These are phyloP conservation scores for Sebastiscus albofasciatus DNA, from an alignment of 2,797 vertebrate species.

Conservation along the genomic window DNA sequence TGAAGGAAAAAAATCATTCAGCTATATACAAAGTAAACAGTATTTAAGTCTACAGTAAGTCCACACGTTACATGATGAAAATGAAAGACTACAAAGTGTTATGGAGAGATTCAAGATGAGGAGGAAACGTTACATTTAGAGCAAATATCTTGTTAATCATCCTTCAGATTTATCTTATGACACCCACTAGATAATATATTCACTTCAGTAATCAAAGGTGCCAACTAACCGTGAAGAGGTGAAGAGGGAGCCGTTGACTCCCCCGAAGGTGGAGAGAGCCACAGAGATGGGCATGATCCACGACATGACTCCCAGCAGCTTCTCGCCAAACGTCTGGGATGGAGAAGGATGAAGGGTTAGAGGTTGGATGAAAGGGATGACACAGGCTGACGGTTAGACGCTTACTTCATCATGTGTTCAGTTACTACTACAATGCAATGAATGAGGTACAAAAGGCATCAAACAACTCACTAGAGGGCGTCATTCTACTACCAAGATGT, in stretches of 20 bases:
- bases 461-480: constrained; percentile 46
- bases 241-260: constrained; percentile 95
- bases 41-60: neutral
- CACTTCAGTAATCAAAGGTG: neutral
- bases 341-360: constrained; percentile 13
- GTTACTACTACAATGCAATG: neutral
- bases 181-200: neutral
- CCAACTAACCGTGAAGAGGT: constrained; percentile 90
- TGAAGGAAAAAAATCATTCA: neutral
- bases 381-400: neutral
- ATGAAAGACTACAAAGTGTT: neutral
- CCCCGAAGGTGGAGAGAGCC: constrained; percentile 94
- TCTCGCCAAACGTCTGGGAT: constrained; percentile 92
- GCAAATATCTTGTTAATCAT: neutral
- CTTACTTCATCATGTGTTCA: neutral
- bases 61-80: neutral
- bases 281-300: constrained; percentile 98
- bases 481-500: neutral
- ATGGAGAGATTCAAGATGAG: neutral
- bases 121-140: neutral
- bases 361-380: neutral
- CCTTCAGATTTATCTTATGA: neutral
- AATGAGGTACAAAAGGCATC: neutral
- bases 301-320: constrained; percentile 92
- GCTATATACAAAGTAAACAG: neutral